Conservation (phyloP, 2,113 vertebrate species). For the Nothobranchius kuhntae region DNA sequence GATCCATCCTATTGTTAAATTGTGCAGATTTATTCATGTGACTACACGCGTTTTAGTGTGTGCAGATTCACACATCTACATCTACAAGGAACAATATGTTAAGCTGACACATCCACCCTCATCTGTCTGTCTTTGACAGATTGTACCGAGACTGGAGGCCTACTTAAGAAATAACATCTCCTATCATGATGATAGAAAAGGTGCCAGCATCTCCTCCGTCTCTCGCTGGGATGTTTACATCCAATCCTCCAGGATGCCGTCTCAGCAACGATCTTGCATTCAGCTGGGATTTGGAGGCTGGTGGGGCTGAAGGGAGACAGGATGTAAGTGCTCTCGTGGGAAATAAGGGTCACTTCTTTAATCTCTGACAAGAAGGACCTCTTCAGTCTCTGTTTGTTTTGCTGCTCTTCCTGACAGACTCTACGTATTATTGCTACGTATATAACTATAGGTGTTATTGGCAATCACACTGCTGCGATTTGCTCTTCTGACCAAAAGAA, state of each 20-base stretch:
- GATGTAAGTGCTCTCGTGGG: slow-evolving; percentile 60
- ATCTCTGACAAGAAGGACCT: slow-evolving; percentile 53
- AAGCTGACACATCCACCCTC: slow-evolving; percentile 15
- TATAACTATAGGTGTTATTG: background rate
- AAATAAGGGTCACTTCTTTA: slow-evolving; percentile 77
- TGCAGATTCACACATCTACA: slow-evolving; percentile 13
- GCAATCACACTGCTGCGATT: slow-evolving; percentile 33
- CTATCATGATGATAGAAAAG: slow-evolving; percentile 66
- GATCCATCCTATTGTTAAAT: slow-evolving; percentile 42
- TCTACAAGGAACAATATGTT: slow-evolving; percentile 28
- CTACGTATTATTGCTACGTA: slow-evolving; percentile 5
- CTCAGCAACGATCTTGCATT: slow-evolving; percentile 67
- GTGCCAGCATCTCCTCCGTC: slow-evolving; percentile 20
- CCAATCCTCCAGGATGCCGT: slow-evolving; percentile 51
- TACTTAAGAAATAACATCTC: slow-evolving; percentile 67
- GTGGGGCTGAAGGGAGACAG: slow-evolving; percentile 6
- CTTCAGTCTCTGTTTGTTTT: slow-evolving; percentile 31
- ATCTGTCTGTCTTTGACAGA: slow-evolving; percentile 61
- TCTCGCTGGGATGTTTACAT: slow-evolving; percentile 63
- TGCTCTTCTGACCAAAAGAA: slow-evolving; percentile 35
- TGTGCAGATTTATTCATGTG: slow-evolving; percentile 5
- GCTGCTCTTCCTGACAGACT: slow-evolving; percentile 20
- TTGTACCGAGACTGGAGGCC: slow-evolving; percentile 52
- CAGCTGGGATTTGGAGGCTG: slow-evolving; percentile 56
- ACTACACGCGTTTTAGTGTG: slow-evolving; percentile 18